Percentiles rank a stretch among this genome's conserved stretches.
These are phyloP conservation scores for Neosalanx taihuensis DNA, from an alignment of 2,797 vertebrate species.

Conservation along the genomic window DNA sequence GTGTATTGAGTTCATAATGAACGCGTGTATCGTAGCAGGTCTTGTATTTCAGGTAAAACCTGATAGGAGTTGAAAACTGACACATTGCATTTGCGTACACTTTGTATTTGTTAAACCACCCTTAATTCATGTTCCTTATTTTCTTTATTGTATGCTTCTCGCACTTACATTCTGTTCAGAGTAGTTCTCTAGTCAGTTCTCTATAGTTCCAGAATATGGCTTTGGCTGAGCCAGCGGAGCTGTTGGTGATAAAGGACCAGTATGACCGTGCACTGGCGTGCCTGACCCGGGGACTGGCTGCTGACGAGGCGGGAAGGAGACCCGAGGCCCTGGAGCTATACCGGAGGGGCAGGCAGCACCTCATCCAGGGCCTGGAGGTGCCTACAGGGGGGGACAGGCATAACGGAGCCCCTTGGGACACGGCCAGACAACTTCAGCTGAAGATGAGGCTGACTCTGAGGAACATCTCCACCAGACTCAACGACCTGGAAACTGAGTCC, in stretches of 20 bases:
- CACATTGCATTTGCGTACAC: neutral
- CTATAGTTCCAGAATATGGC: constrained; percentile 36
- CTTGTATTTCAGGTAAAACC: constrained; percentile 6
- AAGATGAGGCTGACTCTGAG: constrained; percentile 82
- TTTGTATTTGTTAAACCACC: no score
- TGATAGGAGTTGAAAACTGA: neutral
- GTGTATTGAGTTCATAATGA: neutral
- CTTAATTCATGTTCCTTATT: no score
- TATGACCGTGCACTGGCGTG: constrained; percentile 80
- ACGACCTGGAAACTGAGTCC: constrained; percentile 65
- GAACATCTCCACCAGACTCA: constrained; percentile 72
- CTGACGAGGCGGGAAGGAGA: constrained; percentile 78
- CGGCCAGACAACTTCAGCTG: constrained; percentile 81
- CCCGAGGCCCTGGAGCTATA: constrained; percentile 78
- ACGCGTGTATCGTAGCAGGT: neutral
- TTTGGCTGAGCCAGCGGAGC: constrained; percentile 69
- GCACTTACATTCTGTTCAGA: neutral
- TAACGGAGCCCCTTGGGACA: constrained; percentile 75
- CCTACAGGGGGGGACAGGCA: constrained; percentile 61
- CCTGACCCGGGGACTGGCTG: constrained; percentile 78
- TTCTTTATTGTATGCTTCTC: neutral
- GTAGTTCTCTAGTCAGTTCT: neutral
- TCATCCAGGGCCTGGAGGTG: constrained; percentile 78
- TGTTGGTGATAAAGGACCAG: constrained; percentile 81
- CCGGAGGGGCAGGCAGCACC: constrained; percentile 76